phyloP scores from a whole-genome alignment of 2,797 vertebrate genomes.

The Sebastiscus albofasciatus region DNA sequence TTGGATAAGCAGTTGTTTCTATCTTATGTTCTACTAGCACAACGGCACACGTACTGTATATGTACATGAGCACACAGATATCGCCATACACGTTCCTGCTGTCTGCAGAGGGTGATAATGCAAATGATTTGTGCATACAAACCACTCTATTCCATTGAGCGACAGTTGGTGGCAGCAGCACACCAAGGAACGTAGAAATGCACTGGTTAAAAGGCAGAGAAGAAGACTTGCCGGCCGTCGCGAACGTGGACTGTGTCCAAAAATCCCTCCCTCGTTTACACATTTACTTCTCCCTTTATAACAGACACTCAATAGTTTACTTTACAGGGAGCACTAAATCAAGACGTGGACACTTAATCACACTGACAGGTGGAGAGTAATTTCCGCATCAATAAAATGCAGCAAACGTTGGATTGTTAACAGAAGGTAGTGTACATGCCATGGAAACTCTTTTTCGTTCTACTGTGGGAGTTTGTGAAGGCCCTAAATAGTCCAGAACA shows the following conservation, averaged over 20 bases:
- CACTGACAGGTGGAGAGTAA: not conserved
- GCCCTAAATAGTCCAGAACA: not conserved
- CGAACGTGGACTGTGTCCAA: not conserved
- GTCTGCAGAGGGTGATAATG: not conserved
- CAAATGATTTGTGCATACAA: not conserved
- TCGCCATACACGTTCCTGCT: not conserved
- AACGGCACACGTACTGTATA: not conserved
- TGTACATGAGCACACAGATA: not conserved
- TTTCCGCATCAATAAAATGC: not conserved
- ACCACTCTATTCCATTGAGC: not conserved
- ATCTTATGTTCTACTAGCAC: not conserved
- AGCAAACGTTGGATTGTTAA: not conserved
- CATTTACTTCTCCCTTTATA: not conserved
- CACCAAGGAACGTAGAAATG: not conserved
- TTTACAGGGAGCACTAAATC: not conserved
- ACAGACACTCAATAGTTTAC: not conserved
- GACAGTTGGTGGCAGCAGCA: conserved; percentile 8
- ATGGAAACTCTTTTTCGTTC: not conserved
- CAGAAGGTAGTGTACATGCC: not conserved
- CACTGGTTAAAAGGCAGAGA: not conserved
- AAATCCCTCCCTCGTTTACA: not conserved
- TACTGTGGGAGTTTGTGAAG: not conserved
- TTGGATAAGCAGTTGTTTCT: not conserved
- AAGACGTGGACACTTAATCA: not conserved
- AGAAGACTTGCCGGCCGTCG: not conserved